A percentile compares a stretch with the other conserved stretches of the same genome.
Evolutionary conservation across 2,113 vertebrate genomes (phyloP).

Genomic region (Heliornis fulica): DNA sequence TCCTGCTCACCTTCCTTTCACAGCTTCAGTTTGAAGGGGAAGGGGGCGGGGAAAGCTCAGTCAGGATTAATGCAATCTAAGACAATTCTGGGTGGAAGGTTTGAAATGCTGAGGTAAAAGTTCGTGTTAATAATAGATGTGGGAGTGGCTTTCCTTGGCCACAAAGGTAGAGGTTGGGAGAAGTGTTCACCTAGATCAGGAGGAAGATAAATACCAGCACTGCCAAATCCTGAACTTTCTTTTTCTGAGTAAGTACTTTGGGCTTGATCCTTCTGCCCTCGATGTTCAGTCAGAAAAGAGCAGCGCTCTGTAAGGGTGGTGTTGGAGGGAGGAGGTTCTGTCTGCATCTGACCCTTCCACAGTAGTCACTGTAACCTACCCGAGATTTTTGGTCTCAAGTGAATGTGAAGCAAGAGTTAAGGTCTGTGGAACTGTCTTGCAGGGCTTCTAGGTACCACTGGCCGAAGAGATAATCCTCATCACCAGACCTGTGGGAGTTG

Average conservation of each 20-base stretch:
- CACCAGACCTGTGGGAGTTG: background rate
- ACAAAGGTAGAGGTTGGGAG: background rate
- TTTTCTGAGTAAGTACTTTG: background rate
- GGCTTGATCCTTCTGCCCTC: background rate
- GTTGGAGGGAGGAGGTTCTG: background rate
- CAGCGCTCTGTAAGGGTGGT: accelerated
- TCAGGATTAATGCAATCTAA: slow-evolving; percentile 12
- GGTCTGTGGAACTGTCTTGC: slow-evolving; percentile 36
- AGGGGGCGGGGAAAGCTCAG: background rate
- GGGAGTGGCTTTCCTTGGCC: background rate
- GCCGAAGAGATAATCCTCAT: slow-evolving; percentile 87
- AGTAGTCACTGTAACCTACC: background rate
- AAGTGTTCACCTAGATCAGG: background rate
- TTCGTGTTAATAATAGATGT: background rate
- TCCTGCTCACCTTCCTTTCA: background rate
- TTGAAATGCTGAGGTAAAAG: background rate
- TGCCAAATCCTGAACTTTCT: background rate
- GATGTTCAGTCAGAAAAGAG: background rate
- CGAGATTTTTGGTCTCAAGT: background rate
- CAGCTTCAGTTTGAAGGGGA: background rate
- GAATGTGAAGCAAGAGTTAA: background rate
- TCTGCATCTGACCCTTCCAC: background rate
- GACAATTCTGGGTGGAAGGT: background rate
- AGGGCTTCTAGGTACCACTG: slow-evolving; percentile 89
- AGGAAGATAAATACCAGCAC: background rate